These are phyloP conservation scores for Hyperoplus lanceolatus DNA, from an alignment of 2,797 vertebrate species.

Conservation along the genomic window DNA sequence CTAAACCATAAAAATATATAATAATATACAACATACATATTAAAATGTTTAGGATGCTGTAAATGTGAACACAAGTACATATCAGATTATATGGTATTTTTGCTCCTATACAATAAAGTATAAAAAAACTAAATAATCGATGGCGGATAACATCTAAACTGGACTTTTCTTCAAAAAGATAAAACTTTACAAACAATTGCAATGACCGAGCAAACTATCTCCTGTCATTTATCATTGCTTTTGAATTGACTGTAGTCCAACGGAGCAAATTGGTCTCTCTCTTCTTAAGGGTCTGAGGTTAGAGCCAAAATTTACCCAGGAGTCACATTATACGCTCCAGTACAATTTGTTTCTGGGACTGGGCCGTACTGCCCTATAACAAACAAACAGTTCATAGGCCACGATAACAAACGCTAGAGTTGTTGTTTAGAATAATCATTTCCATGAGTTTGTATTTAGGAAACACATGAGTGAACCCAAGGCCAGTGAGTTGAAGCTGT, in stretches of 20 bases:
- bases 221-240: too few relatives aligned
- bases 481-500: conserved; percentile 62
- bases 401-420: conserved; percentile 55
- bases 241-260: not conserved
- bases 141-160: too few relatives aligned
- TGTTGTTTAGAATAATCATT: conserved; percentile 68
- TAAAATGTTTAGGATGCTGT: too few relatives aligned
- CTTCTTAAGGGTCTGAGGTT: conserved; percentile 42
- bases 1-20: too few relatives aligned
- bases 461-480: conserved; percentile 59
- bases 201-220: too few relatives aligned
- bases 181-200: too few relatives aligned
- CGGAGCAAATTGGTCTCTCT: conserved; percentile 5
- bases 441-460: conserved; percentile 68
- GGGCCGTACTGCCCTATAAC: conserved; percentile 4
- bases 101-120: too few relatives aligned
- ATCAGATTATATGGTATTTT: too few relatives aligned
- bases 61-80: too few relatives aligned
- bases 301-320: conserved; percentile 62
- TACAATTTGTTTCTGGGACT: conserved; percentile 54
- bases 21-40: too few relatives aligned
- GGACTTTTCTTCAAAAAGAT: too few relatives aligned
- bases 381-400: conserved; percentile 52
- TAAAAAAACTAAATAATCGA: too few relatives aligned
- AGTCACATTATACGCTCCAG: conserved; percentile 34